phyloP scores from a whole-genome alignment of 2,888 invertebrate species.

The Eristalis tenax region DNA sequence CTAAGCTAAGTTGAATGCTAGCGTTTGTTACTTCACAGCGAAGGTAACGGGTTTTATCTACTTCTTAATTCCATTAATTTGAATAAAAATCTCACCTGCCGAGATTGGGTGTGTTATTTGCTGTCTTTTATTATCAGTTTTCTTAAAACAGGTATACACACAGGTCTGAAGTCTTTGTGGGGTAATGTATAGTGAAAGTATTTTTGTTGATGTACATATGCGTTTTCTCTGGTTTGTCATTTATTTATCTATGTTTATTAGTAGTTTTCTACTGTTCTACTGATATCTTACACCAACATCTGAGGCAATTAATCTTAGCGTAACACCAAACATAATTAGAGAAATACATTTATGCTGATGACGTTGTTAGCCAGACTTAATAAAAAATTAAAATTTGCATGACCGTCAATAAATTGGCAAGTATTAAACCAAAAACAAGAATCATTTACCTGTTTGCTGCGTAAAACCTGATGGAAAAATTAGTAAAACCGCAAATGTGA shows the following conservation, averaged over 20 bases:
- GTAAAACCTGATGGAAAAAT: constrained; percentile 40
- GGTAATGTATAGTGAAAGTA: constrained; percentile 32
- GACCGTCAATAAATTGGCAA: too few relatives aligned
- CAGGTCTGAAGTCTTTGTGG: not conserved
- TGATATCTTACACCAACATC: not conserved
- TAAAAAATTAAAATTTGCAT: too few relatives aligned
- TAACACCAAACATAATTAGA: not conserved
- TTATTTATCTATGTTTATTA: not conserved
- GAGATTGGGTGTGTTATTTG: constrained; percentile 14
- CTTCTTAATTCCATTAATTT: constrained; percentile 42
- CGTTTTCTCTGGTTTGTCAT: not conserved
- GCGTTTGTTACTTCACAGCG: not conserved
- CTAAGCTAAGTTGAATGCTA: not conserved
- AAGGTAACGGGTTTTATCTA: constrained; percentile 32
- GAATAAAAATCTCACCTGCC: constrained; percentile 54
- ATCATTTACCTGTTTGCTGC: constrained; percentile 54
- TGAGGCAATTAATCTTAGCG: not conserved
- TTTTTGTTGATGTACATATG: constrained; percentile 9
- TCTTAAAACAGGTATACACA: not conserved
- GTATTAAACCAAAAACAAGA: not conserved
- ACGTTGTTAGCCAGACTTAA: too few relatives aligned
- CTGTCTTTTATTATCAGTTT: not conserved
- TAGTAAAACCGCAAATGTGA: constrained; percentile 31
- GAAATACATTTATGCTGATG: too few relatives aligned
- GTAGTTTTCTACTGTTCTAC: not conserved